Conservation (phyloP, 2,888 invertebrate genomes). For the Acronicta leporina region DNA sequence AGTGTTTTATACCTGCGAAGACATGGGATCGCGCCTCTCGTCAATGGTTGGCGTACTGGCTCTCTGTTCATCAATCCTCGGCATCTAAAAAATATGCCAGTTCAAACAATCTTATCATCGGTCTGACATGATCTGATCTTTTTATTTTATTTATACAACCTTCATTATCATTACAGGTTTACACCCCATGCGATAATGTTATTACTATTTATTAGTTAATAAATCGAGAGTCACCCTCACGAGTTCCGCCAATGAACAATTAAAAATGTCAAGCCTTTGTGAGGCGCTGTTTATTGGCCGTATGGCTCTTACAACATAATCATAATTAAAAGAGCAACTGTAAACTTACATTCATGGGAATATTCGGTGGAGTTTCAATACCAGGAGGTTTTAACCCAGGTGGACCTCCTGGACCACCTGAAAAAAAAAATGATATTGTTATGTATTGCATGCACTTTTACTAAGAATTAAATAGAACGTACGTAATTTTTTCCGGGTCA, state of each 20-base stretch:
- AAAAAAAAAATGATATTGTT: conserved; percentile 60
- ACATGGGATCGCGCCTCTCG: conserved; percentile 84
- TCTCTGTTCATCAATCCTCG: conserved; percentile 89
- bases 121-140: too few species aligned
- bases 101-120: background rate
- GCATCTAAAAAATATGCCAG: conserved; percentile 62
- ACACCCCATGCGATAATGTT: too few species aligned
- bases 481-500: background rate
- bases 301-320: too few species aligned
- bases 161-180: too few species aligned
- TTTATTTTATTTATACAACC: too few species aligned
- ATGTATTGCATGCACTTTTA: background rate
- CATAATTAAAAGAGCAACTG: too few species aligned
- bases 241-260: too few species aligned
- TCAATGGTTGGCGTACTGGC: conserved; percentile 93
- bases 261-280: too few species aligned
- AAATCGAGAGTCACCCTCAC: too few species aligned
- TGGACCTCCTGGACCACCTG: conserved; percentile 79
- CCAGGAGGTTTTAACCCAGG: conserved; percentile 79
- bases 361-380: conserved; percentile 76
- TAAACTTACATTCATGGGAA: conserved; percentile 73
- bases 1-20: conserved; percentile 72
- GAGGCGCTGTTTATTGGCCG: too few species aligned
- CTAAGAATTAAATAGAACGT: background rate
- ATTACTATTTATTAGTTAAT: too few species aligned